These are phyloP conservation scores for Nemurella pictetii DNA, from an alignment of 2,888 invertebrate species.

Conservation along the genomic window DNA sequence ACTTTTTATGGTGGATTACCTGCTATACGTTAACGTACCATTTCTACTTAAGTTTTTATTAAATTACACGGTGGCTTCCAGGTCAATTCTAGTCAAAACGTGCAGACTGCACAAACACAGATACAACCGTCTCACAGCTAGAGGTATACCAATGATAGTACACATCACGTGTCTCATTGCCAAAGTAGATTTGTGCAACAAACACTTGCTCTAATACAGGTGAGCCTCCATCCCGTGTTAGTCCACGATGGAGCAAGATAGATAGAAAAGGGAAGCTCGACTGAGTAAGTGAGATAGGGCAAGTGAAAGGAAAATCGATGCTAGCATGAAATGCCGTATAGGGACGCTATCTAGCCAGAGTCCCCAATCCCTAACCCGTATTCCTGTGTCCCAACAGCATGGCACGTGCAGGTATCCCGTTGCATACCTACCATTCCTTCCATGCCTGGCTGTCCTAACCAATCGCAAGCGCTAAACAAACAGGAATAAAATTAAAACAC, in stretches of 20 bases:
- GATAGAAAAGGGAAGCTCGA: not conserved
- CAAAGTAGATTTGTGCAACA: not conserved
- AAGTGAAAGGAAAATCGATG: conserved; percentile 27
- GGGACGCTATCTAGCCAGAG: conserved; percentile 25
- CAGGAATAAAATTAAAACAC: not conserved
- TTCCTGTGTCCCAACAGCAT: not conserved
- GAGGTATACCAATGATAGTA: not conserved
- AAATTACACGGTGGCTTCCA: not conserved
- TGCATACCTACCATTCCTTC: not conserved
- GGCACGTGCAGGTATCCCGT: not conserved
- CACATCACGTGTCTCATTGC: not conserved
- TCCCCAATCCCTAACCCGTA: not conserved
- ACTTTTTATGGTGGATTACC: not conserved
- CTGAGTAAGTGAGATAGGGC: conserved; percentile 11
- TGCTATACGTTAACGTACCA: not conserved
- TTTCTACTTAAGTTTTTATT: not conserved
- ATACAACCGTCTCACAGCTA: not conserved
- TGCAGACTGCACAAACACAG: not conserved
- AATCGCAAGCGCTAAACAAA: not conserved
- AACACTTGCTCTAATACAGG: not conserved
- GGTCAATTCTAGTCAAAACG: not conserved
- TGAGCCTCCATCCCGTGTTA: not conserved
- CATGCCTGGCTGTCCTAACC: not conserved
- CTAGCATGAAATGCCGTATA: conserved; percentile 26
- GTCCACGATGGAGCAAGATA: not conserved